phyloP scores from a whole-genome alignment of 1,140 invertebrate genomes.

The Neuroterus valhalla region DNA sequence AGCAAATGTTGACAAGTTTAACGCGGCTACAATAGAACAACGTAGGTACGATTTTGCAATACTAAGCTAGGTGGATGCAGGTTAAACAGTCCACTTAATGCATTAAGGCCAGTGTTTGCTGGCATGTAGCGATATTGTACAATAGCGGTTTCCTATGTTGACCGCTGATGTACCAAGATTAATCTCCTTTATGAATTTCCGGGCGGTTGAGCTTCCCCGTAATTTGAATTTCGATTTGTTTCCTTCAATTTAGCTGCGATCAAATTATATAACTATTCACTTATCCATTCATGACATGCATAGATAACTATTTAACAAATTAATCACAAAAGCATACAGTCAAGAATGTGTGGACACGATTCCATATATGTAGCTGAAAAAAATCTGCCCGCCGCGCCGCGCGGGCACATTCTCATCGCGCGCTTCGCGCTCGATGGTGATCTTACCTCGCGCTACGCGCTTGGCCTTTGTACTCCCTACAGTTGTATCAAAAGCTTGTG shows the following conservation, averaged over 20 bases:
- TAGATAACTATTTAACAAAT: conserved; percentile 56
- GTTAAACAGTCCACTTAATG: conserved; percentile 26
- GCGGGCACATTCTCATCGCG: too few species aligned
- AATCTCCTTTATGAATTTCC: conserved; percentile 57
- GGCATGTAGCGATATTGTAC: conserved; percentile 29
- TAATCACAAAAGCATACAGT: conserved; percentile 54
- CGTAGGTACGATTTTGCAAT: conserved; percentile 7
- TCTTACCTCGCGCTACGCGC: too few species aligned
- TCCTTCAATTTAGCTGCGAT: conserved; percentile 20
- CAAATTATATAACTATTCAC: not conserved
- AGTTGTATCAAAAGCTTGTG: too few species aligned
- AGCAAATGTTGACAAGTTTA: conserved; percentile 5
- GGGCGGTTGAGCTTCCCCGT: conserved; percentile 40
- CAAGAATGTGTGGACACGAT: not conserved
- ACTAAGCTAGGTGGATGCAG: conserved; percentile 6
- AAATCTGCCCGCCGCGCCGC: too few species aligned
- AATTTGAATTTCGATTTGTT: conserved; percentile 23
- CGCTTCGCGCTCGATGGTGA: too few species aligned
- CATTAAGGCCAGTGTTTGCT: conserved; percentile 24
- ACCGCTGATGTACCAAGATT: conserved; percentile 45
- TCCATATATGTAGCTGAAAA: too few species aligned
- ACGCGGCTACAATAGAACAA: not conserved
- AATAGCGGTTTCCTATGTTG: conserved; percentile 22
- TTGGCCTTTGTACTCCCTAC: too few species aligned
- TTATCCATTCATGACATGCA: conserved; percentile 3